phyloP scores from a whole-genome alignment of 2,888 invertebrate species.

The Anorthoa munda region DNA sequence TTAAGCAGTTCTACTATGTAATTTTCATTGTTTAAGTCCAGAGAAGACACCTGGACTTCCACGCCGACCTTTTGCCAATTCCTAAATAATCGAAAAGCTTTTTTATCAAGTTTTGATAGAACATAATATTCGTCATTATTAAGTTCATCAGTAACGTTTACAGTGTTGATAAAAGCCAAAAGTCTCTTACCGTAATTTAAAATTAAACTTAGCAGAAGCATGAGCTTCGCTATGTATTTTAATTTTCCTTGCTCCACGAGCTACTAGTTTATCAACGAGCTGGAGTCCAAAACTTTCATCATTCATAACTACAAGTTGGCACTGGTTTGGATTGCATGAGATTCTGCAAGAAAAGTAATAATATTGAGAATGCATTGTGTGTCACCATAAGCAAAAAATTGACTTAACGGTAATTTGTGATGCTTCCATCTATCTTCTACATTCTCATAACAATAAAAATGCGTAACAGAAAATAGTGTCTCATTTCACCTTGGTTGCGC shows the following conservation, averaged over 20 bases:
- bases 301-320: slow-evolving; percentile 70
- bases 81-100: slow-evolving; percentile 44
- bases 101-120: background rate
- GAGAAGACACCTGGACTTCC: slow-evolving; percentile 52
- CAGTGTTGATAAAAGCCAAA: background rate
- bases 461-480: background rate
- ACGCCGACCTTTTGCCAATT: slow-evolving; percentile 66
- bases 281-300: slow-evolving; percentile 69
- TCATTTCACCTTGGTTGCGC: slow-evolving; percentile 65
- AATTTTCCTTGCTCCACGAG: slow-evolving; percentile 74
- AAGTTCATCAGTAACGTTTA: background rate
- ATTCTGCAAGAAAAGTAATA: slow-evolving; percentile 55
- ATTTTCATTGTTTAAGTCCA: slow-evolving; percentile 32
- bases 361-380: background rate
- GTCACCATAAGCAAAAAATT: background rate
- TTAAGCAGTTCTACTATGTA: slow-evolving; percentile 58
- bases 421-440: too few species aligned
- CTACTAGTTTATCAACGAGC: slow-evolving; percentile 71
- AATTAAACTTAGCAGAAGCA: slow-evolving; percentile 51
- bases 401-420: background rate
- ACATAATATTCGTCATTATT: background rate
- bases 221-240: slow-evolving; percentile 58
- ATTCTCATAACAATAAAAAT: background rate
- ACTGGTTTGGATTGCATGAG: slow-evolving; percentile 47
- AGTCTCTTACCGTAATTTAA: slow-evolving; percentile 68